Evolutionary conservation across 1,140 invertebrate species (phyloP), one percentile per base, ranked within the genome.

Genomic region (Euschistus heros): DNA sequence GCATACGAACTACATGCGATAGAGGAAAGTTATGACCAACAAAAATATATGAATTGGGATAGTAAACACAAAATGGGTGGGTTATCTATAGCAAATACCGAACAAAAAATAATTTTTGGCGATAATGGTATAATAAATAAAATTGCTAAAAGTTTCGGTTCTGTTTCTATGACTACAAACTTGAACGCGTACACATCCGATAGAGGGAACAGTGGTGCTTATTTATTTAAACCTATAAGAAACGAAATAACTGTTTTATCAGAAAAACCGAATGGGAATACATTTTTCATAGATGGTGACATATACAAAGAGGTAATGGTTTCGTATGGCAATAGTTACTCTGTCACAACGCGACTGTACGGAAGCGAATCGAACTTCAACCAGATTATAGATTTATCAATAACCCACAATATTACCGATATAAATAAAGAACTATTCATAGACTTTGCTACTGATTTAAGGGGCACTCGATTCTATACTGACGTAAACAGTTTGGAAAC

Each of bases 401-500:
- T 57, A 57, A 24, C 22, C 33, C 13, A 26, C 17, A 59, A 65
- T 33, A 54, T 47, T 42, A 54, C 17, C 10, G 8, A 47, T 26
- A 17, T 3, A 54, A 54, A 59, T 24, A 42, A 37, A 24, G 64
- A 65, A 65, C 15, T 65, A 24, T 65, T 57, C 24, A 18, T 65
- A 1, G 17, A 27, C 18, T 50, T 65, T 22, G 22, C 13, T 0
- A 59, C 52, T 26, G 54, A 59, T 18, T 20, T 65, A 2, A 57
- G 59, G 15, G 22, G 27, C 27, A 55, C 47, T 13, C n/a, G 14
- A 26, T 59, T 65, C 13, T 65, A 33, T 30, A 65, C 64, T 2
- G 64, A 65, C 42, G 37, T 59, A 4, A 65, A 65, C 24, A 33
- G 64, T 18, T 65, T 65, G 37, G 6, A 59, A 15, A 54, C 18